Evolutionary conservation across 2,797 vertebrate species (phyloP).

Genomic region (Bucorvus abyssinicus): DNA sequence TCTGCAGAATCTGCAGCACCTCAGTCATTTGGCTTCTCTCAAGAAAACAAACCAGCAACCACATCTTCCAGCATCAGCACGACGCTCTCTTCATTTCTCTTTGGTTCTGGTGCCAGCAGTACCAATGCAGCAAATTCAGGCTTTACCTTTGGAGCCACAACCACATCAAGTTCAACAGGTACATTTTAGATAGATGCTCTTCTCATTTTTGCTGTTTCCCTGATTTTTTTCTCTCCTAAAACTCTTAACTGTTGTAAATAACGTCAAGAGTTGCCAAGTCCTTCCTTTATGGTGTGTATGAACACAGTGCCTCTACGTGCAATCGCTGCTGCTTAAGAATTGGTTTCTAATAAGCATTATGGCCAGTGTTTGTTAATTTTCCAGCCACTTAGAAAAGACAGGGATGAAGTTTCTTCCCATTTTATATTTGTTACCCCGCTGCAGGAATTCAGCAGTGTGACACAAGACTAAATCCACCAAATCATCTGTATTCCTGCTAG

Average conservation of each 20-base stretch:
- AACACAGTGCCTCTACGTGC: background rate
- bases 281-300: background rate
- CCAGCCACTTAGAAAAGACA: background rate
- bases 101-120: conserved; percentile 75
- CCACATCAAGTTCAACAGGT: conserved; percentile 86
- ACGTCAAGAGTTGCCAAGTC: background rate
- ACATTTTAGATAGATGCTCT: background rate
- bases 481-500: background rate
- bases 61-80: conserved; percentile 74
- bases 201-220: background rate
- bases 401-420: background rate
- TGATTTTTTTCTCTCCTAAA: background rate
- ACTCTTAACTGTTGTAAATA: background rate
- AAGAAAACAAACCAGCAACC: conserved; percentile 82
- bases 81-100: conserved; percentile 79
- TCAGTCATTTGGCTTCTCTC: conserved; percentile 86
- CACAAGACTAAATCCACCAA: background rate
- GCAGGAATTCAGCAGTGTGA: background rate
- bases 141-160: conserved; percentile 84
- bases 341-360: background rate
- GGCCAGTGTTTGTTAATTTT: background rate
- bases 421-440: background rate
- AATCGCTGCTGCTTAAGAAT: background rate
- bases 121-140: conserved; percentile 72
- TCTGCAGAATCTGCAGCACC: conserved; percentile 76